These are phyloP conservation scores for Trichonephila clavipes DNA, from an alignment of 1,140 invertebrate genomes.

Conservation along the genomic window DNA sequence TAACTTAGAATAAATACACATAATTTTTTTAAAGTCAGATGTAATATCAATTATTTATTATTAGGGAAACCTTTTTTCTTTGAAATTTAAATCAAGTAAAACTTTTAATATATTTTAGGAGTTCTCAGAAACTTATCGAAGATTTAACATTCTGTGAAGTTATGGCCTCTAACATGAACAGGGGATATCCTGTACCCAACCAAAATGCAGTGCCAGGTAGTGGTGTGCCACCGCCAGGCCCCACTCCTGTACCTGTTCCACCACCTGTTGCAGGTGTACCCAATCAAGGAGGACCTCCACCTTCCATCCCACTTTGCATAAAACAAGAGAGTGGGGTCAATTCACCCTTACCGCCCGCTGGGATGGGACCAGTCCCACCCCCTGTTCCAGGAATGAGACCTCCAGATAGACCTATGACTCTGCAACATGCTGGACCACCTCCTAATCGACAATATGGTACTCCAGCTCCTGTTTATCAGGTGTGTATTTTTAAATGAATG, in stretches of 20 bases:
- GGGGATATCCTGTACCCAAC: slow-evolving; percentile 68
- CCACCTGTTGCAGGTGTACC: slow-evolving; percentile 22
- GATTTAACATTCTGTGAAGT: not conserved
- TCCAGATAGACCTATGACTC: slow-evolving; percentile 53
- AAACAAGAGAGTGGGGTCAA: not conserved
- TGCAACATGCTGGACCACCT: slow-evolving; percentile 74
- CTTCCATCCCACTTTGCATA: not conserved
- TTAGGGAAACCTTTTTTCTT: no score
- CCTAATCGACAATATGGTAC: slow-evolving; percentile 83
- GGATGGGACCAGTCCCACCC: slow-evolving; percentile 83
- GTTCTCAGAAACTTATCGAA: no score
- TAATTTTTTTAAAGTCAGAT: no score
- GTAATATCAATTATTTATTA: no score
- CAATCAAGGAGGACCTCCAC: not conserved
- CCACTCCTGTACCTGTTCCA: slow-evolving; percentile 19
- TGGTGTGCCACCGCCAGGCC: slow-evolving; percentile 5
- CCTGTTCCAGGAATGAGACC: slow-evolving; percentile 84
- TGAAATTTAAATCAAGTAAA: no score
- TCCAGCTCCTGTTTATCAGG: slow-evolving; percentile 85
- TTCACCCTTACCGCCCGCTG: slow-evolving; percentile 83
- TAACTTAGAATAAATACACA: no score
- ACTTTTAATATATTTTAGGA: no score
- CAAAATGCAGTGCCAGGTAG: slow-evolving; percentile 1
- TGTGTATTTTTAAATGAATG: slow-evolving; percentile 79
- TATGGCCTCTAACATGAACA: slow-evolving; percentile 71